phyloP scores from a whole-genome alignment of 2,113 vertebrate genomes.

The Catharus bicknelli region DNA sequence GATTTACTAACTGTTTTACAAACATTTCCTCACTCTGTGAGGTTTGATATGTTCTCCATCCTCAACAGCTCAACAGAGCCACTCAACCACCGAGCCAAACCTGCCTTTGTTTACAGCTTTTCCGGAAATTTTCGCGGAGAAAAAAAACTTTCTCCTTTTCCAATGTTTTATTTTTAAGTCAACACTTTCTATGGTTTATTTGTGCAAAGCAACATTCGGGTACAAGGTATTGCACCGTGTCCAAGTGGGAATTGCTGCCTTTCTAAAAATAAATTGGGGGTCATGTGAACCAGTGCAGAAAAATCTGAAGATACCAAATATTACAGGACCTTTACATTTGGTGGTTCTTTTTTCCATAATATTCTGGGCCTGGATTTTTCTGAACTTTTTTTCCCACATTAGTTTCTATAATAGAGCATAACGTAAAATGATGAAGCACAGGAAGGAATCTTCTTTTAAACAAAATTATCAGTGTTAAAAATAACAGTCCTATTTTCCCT shows the following conservation, averaged over 20 bases:
- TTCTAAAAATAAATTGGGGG: conserved; percentile 81
- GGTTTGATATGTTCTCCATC: conserved; percentile 76
- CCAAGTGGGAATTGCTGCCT: conserved; percentile 79
- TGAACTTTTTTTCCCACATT: conserved; percentile 81
- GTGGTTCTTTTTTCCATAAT: conserved; percentile 76
- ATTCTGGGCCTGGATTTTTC: conserved; percentile 78
- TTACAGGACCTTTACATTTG: conserved; percentile 82
- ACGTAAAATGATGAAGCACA: conserved; percentile 78
- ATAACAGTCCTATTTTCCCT: conserved; percentile 73
- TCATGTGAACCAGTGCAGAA: conserved; percentile 80
- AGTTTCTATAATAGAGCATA: conserved; percentile 72
- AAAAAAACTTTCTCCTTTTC: conserved; percentile 72
- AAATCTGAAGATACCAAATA: conserved; percentile 82
- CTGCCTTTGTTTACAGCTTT: conserved; percentile 90
- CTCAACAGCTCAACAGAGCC: conserved; percentile 69
- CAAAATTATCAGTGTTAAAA: conserved; percentile 82
- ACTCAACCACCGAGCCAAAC: conserved; percentile 79
- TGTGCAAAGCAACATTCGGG: conserved; percentile 85
- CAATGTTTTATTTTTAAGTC: conserved; percentile 89
- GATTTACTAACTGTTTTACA: conserved; percentile 88
- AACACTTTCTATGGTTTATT: conserved; percentile 91
- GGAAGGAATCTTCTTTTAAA: conserved; percentile 80
- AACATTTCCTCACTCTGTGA: conserved; percentile 85
- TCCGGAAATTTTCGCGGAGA: conserved; percentile 85
- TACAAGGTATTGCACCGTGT: conserved; percentile 87